phyloP scores from a whole-genome alignment of 1,140 invertebrate genomes.

The Zophobas atratus region DNA sequence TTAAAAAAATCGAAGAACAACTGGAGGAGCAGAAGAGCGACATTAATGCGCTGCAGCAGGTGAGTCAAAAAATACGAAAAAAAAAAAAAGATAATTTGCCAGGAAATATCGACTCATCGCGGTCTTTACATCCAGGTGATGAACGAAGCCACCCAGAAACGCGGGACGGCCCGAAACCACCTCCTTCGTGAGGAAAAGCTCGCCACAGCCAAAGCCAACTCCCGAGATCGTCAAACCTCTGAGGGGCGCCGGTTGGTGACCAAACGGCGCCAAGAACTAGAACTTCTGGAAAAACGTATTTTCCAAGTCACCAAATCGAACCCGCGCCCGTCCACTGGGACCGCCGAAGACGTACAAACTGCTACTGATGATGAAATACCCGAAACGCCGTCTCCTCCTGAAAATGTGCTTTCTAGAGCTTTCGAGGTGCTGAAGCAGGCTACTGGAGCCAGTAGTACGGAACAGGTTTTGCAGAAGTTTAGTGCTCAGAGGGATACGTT shows the following conservation, averaged over 20 bases:
- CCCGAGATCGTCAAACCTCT: conserved; percentile 75
- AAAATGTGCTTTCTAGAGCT: conserved; percentile 75
- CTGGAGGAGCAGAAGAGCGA: conserved; percentile 79
- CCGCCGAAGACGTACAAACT: conserved; percentile 61
- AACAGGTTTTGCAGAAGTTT: conserved; percentile 83
- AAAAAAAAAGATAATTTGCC: not conserved
- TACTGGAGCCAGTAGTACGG: conserved; percentile 81
- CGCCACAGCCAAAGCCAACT: conserved; percentile 74
- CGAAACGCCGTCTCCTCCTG: conserved; percentile 63
- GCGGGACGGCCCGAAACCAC: conserved; percentile 76
- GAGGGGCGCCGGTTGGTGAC: conserved; percentile 78
- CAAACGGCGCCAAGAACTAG: conserved; percentile 78
- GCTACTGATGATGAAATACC: conserved; percentile 63
- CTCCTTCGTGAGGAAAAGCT: conserved; percentile 78
- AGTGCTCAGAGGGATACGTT: conserved; percentile 80
- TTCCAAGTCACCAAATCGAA: conserved; percentile 70
- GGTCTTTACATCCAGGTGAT: conserved; percentile 50
- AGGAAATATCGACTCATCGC: not conserved
- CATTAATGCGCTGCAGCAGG: conserved; percentile 76
- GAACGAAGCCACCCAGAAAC: conserved; percentile 78
- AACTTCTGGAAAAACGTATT: conserved; percentile 80
- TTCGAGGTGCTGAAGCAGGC: conserved; percentile 82
- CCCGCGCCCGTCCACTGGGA: conserved; percentile 63
- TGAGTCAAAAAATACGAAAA: conserved; percentile 36
- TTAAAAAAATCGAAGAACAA: conserved; percentile 77